Percentiles rank a stretch among this genome's conserved stretches.
Evolutionary conservation across 2,113 vertebrate species (phyloP).

Genomic region (Myotis davidii): DNA sequence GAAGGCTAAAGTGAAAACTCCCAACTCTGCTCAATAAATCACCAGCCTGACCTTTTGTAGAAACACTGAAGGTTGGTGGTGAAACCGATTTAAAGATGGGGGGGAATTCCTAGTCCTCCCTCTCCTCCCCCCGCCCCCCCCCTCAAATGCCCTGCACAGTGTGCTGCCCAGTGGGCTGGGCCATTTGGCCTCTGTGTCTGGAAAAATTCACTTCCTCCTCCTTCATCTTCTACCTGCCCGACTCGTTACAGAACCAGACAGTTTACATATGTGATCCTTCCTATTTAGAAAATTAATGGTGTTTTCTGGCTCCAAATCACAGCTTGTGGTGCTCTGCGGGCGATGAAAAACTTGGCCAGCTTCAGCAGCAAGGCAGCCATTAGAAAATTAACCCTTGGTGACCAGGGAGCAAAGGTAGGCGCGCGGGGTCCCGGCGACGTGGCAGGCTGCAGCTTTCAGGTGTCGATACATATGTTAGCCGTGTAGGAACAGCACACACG

Average conservation of each 20-base stretch:
- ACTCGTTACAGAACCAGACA: conserved; percentile 93
- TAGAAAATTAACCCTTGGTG: conserved; percentile 96
- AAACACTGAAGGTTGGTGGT: conserved; percentile 63
- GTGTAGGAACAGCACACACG: conserved; percentile 87
- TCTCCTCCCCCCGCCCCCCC: accelerated
- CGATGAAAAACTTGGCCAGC: conserved; percentile 94
- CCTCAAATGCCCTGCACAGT: conserved; percentile 33
- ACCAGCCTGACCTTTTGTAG: conserved; percentile 84
- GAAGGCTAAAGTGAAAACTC: conserved; percentile 78
- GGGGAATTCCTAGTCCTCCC: background rate
- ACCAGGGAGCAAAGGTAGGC: conserved; percentile 91
- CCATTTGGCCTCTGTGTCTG: conserved; percentile 75
- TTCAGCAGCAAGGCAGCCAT: conserved; percentile 92
- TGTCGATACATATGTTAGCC: conserved; percentile 93
- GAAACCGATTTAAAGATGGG: conserved; percentile 67
- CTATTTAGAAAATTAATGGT: conserved; percentile 97
- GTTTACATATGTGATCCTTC: conserved; percentile 98
- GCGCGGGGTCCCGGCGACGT: conserved; percentile 80
- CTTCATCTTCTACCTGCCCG: conserved; percentile 89
- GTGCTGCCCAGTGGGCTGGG: conserved; percentile 70
- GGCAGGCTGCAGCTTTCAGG: conserved; percentile 89
- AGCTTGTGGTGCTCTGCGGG: conserved; percentile 96
- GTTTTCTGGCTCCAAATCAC: conserved; percentile 97
- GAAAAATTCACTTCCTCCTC: conserved; percentile 82
- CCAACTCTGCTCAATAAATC: conserved; percentile 86